A percentile compares a stretch with the other conserved stretches of the same genome.
Conservation (phyloP, 2,113 vertebrate species). For the Syrrhaptes paradoxus region DNA sequence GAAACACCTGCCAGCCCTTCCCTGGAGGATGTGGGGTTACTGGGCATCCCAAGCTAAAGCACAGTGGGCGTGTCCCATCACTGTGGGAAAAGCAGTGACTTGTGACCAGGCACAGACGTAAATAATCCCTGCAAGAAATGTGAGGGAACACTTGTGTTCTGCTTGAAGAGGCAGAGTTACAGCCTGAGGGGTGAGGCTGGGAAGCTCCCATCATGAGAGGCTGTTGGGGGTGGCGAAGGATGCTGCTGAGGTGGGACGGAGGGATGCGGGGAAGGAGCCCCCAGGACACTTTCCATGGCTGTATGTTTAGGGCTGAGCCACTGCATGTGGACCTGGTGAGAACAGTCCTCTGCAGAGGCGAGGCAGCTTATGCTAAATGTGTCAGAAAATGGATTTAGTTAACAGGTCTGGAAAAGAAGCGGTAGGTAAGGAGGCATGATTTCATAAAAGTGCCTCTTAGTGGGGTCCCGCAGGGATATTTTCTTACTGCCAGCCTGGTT, state of each 20-base stretch:
- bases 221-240: fast-evolving
- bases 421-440: background rate
- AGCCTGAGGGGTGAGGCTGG: too few relatives aligned
- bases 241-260: background rate
- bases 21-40: background rate
- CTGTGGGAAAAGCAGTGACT: background rate
- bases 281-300: fast-evolving
- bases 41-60: background rate
- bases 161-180: background rate
- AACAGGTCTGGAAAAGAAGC: background rate
- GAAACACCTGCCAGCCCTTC: background rate
- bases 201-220: background rate
- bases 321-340: fast-evolving
- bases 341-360: too few relatives aligned
- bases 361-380: background rate
- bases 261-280: too few relatives aligned
- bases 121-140: too few relatives aligned
- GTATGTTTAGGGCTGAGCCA: fast-evolving
- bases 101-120: background rate
- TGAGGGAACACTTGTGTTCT: fast-evolving
- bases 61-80: fast-evolving
- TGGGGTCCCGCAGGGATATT: background rate
- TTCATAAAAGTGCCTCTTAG: background rate
- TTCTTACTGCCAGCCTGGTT: background rate
- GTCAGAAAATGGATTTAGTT: background rate